Base-by-base conservation (phyloP, 2,113 vertebrate genomes). In the Gadus macrocephalus region DNA sequence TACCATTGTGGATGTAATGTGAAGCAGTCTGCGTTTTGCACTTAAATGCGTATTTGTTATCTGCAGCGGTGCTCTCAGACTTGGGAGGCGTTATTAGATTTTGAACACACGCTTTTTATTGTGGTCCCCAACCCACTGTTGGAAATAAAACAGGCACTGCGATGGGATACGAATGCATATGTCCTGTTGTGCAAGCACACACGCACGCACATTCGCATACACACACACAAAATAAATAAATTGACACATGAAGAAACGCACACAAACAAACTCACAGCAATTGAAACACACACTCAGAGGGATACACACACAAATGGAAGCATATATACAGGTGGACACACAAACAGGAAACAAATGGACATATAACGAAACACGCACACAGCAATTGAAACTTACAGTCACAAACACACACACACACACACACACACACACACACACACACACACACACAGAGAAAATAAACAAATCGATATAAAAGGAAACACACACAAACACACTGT, bases 401-500 rank as follows among this genome's bases (percentile, higher is more conserved):
- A 63, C 35, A 8, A 6, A 20, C 20, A 20, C 20, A 20, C 20
- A 20, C 20, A 20, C 19, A 55, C 65, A 15, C 62, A 62, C 72
- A 68, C 9, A n/a, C 67, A 42, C 27, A 70, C 25, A 59, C 27
- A 53, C 20, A 64, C 35, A 59, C 35, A 53, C 60, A 25, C 38
- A 11, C 60, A 27, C 27, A 59, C 38, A 63, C 60, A 69, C 58
- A 53, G 38, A 25, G 25, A 25, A 25, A 25, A 3, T 25, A 25
- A 25, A 25, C 25, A 25, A 25, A 25, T 25, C 1, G 25, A 25
- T 25, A 25, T 25, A 25, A 25, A 25, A 25, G 25, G 25, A 25
- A 1, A 25, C 38, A 12, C 60, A 59, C 38, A 63, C 60, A 69
- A 38, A 76, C 53, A 61, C 65, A 82, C 25, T 2, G 2, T 25